These are phyloP conservation scores for Amia ocellicauda DNA, from an alignment of 2,113 vertebrate genomes.

Conservation along the genomic window DNA sequence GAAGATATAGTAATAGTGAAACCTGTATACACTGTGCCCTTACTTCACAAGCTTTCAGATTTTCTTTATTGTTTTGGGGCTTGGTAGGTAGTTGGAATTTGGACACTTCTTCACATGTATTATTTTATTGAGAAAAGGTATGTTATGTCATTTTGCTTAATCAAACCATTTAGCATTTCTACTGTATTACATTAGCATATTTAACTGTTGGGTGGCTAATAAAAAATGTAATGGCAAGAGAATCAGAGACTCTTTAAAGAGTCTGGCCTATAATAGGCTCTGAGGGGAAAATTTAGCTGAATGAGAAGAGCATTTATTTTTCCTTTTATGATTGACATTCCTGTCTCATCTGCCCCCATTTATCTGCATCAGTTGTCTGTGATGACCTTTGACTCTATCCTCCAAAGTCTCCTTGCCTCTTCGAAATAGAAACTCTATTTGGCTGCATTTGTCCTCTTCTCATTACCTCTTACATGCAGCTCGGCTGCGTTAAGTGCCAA, in stretches of 20 bases:
- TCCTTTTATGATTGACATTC: neutral
- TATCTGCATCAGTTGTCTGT: conserved; percentile 6
- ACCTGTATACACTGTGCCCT: too few species aligned
- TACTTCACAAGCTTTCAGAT: too few species aligned
- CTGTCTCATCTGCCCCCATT: conserved; percentile 2
- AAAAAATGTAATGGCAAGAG: neutral
- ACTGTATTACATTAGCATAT: too few species aligned
- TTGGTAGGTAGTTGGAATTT: too few species aligned
- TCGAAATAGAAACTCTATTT: neutral
- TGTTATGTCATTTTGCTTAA: too few species aligned
- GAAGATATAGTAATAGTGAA: too few species aligned
- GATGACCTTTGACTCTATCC: neutral
- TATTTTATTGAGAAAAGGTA: too few species aligned
- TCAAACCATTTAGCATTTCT: too few species aligned
- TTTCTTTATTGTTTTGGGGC: too few species aligned
- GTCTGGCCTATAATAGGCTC: too few species aligned
- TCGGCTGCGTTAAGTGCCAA: conserved; percentile 28
- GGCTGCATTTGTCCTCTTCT: neutral
- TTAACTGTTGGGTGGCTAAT: neutral
- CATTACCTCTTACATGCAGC: conserved; percentile 17
- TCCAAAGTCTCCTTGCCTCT: neutral
- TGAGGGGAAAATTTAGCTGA: neutral
- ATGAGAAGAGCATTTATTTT: neutral
- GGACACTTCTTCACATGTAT: too few species aligned
- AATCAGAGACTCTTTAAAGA: neutral